Evolutionary conservation across 2,113 vertebrate genomes (phyloP).

Genomic region (Protobothrops flavoviridis): DNA sequence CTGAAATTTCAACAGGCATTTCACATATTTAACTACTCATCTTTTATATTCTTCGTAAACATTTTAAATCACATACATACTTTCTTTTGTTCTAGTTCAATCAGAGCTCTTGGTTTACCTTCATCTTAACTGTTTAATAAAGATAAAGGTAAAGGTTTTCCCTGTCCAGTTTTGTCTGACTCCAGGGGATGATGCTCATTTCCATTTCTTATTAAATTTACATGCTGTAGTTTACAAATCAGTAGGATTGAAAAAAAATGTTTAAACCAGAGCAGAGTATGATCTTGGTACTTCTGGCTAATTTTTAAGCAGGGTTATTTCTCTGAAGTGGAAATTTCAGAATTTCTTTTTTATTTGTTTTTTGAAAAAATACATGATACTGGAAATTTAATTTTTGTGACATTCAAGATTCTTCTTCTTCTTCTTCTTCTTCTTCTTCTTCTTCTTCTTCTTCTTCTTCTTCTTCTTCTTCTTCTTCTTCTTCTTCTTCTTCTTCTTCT

Average conservation of each 20-base stretch:
- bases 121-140: not conserved
- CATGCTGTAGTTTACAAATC: not conserved
- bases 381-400: not conserved
- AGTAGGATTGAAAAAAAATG: constrained; percentile 19
- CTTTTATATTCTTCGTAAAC: not conserved
- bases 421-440: too few species aligned
- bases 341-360: not conserved
- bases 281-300: not conserved
- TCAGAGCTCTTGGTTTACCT: not conserved
- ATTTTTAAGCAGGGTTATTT: not conserved
- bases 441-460: too few species aligned
- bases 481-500: too few species aligned
- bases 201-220: not conserved
- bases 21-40: not conserved
- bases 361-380: not conserved
- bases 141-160: not conserved
- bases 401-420: constrained; percentile 1
- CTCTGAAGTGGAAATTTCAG: not conserved
- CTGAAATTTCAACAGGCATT: not conserved
- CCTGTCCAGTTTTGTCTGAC: not conserved
- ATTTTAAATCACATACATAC: not conserved
- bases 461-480: not conserved
- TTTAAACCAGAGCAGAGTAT: not conserved
- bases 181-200: not conserved
- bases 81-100: not conserved